A percentile compares a stretch with the other conserved stretches of the same genome.
phyloP scores from a whole-genome alignment of 2,113 vertebrate species.

The Fregata magnificens region DNA sequence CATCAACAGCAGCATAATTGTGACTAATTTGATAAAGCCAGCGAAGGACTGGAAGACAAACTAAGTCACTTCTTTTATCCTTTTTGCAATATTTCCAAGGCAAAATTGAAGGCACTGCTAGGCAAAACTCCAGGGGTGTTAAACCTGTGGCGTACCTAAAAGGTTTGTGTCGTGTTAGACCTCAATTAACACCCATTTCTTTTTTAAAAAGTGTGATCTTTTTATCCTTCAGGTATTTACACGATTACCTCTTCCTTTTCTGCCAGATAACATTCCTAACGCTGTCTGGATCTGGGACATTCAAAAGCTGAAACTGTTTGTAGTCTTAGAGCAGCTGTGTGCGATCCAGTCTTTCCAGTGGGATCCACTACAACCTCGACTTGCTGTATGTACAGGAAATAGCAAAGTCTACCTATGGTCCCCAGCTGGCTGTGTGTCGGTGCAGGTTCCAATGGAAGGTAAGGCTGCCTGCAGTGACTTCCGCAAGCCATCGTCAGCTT shows the following conservation, averaged over 20 bases:
- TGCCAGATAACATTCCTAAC: constrained; percentile 85
- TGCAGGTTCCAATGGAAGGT: constrained; percentile 90
- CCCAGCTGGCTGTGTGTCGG: constrained; percentile 82
- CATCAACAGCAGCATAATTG: background rate
- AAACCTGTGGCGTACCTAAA: background rate
- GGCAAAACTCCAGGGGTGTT: background rate
- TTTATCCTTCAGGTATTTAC: background rate
- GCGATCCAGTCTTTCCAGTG: constrained; percentile 86
- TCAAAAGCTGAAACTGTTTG: constrained; percentile 81
- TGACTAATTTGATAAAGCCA: background rate
- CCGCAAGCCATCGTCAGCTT: background rate
- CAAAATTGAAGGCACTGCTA: background rate
- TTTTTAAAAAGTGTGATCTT: too few relatives aligned
- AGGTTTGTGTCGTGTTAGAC: background rate
- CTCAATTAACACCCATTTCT: background rate
- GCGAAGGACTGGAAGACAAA: background rate
- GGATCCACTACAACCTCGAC: constrained; percentile 84
- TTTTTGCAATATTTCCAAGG: background rate
- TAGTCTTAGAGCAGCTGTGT: constrained; percentile 86
- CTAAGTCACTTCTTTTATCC: background rate
- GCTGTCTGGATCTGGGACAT: constrained; percentile 94
- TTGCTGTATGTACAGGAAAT: constrained; percentile 88
- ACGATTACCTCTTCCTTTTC: background rate
- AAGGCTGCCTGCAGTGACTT: background rate
- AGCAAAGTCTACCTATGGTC: constrained; percentile 90